Evolutionary conservation across 2,888 invertebrate genomes (phyloP), one percentile per base, ranked within the genome.

Genomic region (Coenonympha arcania): DNA sequence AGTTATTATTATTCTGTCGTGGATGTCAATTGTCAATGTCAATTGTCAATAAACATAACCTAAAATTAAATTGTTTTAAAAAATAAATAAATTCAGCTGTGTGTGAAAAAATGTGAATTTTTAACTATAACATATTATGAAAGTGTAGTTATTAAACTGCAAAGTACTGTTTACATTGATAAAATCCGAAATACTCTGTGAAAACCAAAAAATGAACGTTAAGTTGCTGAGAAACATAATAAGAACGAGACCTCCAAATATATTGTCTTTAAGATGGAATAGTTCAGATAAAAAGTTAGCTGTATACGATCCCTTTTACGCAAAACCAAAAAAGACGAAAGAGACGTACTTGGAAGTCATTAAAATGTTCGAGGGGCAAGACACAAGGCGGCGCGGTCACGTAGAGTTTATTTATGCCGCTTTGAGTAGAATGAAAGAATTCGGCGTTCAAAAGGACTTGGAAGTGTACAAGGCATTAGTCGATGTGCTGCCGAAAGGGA

Each of bases 341-440:
- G 79, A 90, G 11, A 88, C 90, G 0, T 95, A 92, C 69, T 65
- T 94, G 41, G 89, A 91, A 53, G 91, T 93, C 76, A 84, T 96
- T 45, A 90, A 91, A 60, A 89, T 92, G 54, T 98, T 94, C 68
- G 87, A 90, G 62, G 87, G 87, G 20, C 87, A 89, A 33, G 91
- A 92, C 60, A 87, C 87, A 0, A 89, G 92, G 63, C 88, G 94
- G 55, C 87, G 94, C 52, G 96, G 96, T 34, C 95, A 97, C 73
- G 95, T 96, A 0, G 96, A 98, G 66, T 99, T 99, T 77, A 95
- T 99, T 62, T 93, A 95, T 70, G 90, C 94, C 0, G 97, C 98
- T 0, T 76, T 99, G 55, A 91, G 90, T 48, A 90, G 93, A 66
- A 95, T 99, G 95, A 90, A 94, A 59, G 92, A 93, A 49, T 98